Base-by-base conservation (phyloP, 2,113 vertebrate genomes). In the Gnathochromis pfefferi region DNA sequence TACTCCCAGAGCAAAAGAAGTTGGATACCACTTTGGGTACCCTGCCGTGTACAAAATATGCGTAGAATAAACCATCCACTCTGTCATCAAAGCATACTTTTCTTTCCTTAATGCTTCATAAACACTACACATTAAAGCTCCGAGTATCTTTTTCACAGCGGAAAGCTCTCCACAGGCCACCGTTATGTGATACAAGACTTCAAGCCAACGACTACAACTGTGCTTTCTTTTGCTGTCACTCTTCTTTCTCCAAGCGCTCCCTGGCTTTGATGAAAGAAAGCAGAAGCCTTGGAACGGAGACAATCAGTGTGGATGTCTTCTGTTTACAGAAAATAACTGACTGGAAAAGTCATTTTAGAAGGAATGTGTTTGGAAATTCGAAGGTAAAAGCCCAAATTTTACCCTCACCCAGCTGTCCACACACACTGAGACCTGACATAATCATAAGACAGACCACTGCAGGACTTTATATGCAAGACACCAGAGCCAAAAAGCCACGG, bases 311-410 rank as follows among this genome's bases (percentile, higher is more conserved):
- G 86, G 80, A 68, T 73, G 83, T 86, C 84, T 89, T 81, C 78
- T 86, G 89, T 84, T 80, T 88, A 90, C 55, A 78, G 78, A 94
- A 85, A 93, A 93, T 68, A 91, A 88, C 47, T 7, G 78, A 60
- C 82, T 92, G 92, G 88, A 90, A 94, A 92, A 92, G 70, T 26
- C 84, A 86, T 90, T 90, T 86, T 19, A 87, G 82, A 83, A 88
- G 82, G 87, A 93, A 93, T 92, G 85, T 75, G 87, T 91, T 92
- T 85, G 9, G 87, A 83, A 86, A 89, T 81, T 80, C 54, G 28
- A 88, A 88, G 82, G 73, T 80, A 86, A 40, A 86, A 85, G 49
- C 87, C 88, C 79, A 94, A 89, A 88, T 75, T 83, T 81, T 68
- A 81, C 81, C 51, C 87, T 90, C 40, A 86, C 33, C 57, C 88